phyloP scores from a whole-genome alignment of 2,888 invertebrate species.

The Mythimna pallens region DNA sequence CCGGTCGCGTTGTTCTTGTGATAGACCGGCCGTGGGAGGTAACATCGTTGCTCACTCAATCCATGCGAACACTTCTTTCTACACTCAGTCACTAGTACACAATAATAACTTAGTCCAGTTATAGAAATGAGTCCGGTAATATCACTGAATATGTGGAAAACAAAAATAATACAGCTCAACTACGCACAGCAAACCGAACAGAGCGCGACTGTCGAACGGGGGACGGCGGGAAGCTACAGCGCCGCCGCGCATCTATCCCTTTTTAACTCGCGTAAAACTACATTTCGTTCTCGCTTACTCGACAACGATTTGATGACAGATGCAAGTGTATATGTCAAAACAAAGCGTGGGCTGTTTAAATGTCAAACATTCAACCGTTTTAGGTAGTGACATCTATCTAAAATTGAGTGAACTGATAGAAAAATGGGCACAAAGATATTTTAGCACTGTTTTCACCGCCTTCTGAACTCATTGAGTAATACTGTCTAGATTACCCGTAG shows the following conservation, averaged over 20 bases:
- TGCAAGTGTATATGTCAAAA: slow-evolving; percentile 85
- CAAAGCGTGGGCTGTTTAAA: slow-evolving; percentile 87
- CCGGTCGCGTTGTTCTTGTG: slow-evolving; percentile 87
- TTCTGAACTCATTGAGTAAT: slow-evolving; percentile 61
- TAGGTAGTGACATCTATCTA: slow-evolving; percentile 77
- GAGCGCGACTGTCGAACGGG: slow-evolving; percentile 86
- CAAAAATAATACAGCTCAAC: slow-evolving; percentile 76
- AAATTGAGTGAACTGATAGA: slow-evolving; percentile 49
- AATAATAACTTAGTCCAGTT: slow-evolving; percentile 65
- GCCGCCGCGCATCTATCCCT: slow-evolving; percentile 83
- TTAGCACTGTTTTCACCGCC: slow-evolving; percentile 61
- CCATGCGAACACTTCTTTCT: slow-evolving; percentile 80
- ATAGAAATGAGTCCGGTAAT: slow-evolving; percentile 57
- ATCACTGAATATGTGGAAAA: slow-evolving; percentile 68
- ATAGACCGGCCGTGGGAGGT: slow-evolving; percentile 89
- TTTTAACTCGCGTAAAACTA: slow-evolving; percentile 64
- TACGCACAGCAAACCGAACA: slow-evolving; percentile 84
- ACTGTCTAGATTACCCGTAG: slow-evolving; percentile 41
- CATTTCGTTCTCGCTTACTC: slow-evolving; percentile 75
- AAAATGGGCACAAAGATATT: slow-evolving; percentile 69
- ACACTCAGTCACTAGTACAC: slow-evolving; percentile 74
- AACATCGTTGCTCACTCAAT: slow-evolving; percentile 87
- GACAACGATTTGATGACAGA: slow-evolving; percentile 82
- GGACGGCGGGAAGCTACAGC: slow-evolving; percentile 87
- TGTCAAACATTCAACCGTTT: slow-evolving; percentile 82